Evolutionary conservation across 2,888 invertebrate species (phyloP).

Genomic region (Emmelina monodactyla): DNA sequence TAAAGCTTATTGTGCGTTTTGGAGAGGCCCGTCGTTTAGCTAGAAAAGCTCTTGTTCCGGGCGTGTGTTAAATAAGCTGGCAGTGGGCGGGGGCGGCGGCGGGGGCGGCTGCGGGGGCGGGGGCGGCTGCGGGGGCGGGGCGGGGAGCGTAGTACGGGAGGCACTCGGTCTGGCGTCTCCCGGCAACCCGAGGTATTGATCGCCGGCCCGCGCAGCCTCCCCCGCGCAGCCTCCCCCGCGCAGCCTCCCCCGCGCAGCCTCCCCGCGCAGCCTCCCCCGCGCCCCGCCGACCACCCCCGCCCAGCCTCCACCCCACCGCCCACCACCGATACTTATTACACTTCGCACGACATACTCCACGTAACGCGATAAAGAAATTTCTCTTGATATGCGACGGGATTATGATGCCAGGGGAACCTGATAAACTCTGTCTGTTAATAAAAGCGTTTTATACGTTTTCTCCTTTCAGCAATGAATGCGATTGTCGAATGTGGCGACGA

Average conservation of each 20-base stretch:
- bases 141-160: slow-evolving; percentile 62
- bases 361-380: slow-evolving; percentile 58
- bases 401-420: too few relatives aligned
- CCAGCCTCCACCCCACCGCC: slow-evolving; percentile 47
- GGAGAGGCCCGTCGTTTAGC: slow-evolving; percentile 53
- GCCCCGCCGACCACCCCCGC: slow-evolving; percentile 55
- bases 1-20: too few relatives aligned
- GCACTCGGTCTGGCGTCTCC: slow-evolving; percentile 71
- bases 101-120: slow-evolving; percentile 63
- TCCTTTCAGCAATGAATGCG: too few relatives aligned
- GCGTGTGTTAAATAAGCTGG: slow-evolving; percentile 61
- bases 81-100: slow-evolving; percentile 37
- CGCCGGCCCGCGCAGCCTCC: slow-evolving; percentile 45
- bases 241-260: slow-evolving; percentile 63
- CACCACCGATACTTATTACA: slow-evolving; percentile 53
- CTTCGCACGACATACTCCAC: slow-evolving; percentile 56
- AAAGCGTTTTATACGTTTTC: too few relatives aligned
- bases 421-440: too few relatives aligned
- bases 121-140: slow-evolving; percentile 25
- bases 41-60: slow-evolving; percentile 56
- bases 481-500: too few relatives aligned
- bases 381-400: too few relatives aligned
- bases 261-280: slow-evolving; percentile 60
- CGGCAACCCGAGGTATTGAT: slow-evolving; percentile 65
- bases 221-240: slow-evolving; percentile 58